phyloP scores from a whole-genome alignment of 1,140 invertebrate species.

The Macrocentrus cingulum region DNA sequence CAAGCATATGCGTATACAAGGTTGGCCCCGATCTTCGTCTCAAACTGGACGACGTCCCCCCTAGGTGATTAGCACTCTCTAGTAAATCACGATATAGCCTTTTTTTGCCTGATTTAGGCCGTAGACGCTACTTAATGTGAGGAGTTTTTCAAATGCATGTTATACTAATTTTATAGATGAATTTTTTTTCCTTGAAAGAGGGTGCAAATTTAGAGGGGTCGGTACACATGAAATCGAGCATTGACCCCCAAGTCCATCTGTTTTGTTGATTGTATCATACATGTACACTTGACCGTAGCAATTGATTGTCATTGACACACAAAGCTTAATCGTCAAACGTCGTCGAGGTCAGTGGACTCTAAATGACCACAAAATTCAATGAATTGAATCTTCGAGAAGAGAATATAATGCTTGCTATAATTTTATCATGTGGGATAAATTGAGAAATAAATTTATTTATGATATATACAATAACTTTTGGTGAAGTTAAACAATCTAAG shows the following conservation, averaged over 20 bases:
- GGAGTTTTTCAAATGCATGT: no score
- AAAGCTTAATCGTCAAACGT: slow-evolving; percentile 39
- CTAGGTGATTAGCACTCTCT: slow-evolving; percentile 8
- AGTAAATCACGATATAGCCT: neutral
- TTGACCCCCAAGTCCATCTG: slow-evolving; percentile 26
- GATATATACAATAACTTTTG: no score
- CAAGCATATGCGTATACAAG: slow-evolving; percentile 7
- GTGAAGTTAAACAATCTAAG: no score
- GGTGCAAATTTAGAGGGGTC: no score
- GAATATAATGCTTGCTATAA: no score
- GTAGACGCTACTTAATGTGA: no score
- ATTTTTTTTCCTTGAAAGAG: no score
- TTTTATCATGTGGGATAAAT: no score
- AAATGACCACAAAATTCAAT: neutral
- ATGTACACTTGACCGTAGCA: slow-evolving; percentile 48
- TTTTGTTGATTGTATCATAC: slow-evolving; percentile 40
- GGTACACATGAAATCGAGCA: no score
- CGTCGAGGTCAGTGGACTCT: slow-evolving; percentile 24
- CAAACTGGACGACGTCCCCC: slow-evolving; percentile 9
- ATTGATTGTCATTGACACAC: slow-evolving; percentile 54
- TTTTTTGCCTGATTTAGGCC: neutral
- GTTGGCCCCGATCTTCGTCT: neutral
- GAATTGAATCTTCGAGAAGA: no score
- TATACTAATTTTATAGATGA: no score
- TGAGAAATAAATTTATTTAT: no score